phyloP scores from a whole-genome alignment of 2,888 invertebrate genomes.

The Parthenolecanium corni region DNA sequence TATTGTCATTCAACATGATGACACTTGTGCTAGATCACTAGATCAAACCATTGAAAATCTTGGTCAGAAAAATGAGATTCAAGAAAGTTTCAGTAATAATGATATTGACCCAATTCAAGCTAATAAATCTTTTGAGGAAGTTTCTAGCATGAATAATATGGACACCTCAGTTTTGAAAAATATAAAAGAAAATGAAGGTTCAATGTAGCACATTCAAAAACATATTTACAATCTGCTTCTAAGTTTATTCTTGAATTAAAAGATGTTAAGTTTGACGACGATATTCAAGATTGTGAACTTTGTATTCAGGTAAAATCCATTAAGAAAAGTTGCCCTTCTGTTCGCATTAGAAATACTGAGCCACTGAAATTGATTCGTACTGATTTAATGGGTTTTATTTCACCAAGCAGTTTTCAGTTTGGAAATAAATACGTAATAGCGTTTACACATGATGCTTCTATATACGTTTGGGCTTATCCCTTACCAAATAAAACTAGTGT shows the following conservation, averaged over 20 bases:
- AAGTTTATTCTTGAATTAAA: constrained; percentile 8
- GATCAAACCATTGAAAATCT: not conserved
- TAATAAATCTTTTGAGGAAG: constrained; percentile 2
- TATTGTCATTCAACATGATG: not conserved
- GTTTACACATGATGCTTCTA: constrained; percentile 6
- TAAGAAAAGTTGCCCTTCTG: not conserved
- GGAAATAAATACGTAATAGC: not conserved
- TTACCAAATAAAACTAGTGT: constrained; percentile 1
- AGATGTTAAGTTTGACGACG: not conserved
- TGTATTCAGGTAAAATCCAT: not conserved
- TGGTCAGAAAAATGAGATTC: not conserved
- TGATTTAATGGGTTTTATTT: not conserved
- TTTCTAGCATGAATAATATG: not conserved
- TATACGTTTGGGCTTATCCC: constrained; percentile 2
- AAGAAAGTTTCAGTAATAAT: not conserved
- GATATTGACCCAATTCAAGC: not conserved
- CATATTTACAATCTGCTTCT: not conserved
- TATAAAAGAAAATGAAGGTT: not conserved
- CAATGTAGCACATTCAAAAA: constrained; percentile 3
- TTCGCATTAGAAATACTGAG: not conserved
- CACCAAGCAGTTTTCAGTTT: not conserved
- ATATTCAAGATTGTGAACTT: constrained; percentile 3
- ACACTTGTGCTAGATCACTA: constrained; percentile 8
- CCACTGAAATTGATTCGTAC: not conserved
- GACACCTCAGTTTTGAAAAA: not conserved